A percentile compares a stretch with the other conserved stretches of the same genome.
Evolutionary conservation across 92 coral and sea anemone genomes (phyloP).

Genomic region (Anthopleura xanthogrammica): DNA sequence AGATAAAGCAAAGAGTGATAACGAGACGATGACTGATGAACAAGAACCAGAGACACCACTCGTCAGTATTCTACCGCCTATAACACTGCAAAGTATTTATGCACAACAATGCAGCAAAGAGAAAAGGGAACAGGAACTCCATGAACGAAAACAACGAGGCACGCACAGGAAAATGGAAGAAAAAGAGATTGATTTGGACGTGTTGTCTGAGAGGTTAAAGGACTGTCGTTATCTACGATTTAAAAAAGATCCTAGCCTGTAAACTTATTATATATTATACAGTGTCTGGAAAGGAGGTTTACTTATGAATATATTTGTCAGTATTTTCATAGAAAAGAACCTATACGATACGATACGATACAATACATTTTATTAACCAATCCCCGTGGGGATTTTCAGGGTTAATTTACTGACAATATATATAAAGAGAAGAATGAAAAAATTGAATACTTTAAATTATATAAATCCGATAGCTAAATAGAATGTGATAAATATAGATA

Average conservation of each 20-base stretch:
- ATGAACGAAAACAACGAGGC: neutral
- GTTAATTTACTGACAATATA: too few relatives aligned
- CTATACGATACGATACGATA: too few relatives aligned
- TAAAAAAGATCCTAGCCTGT: neutral
- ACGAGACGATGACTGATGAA: neutral
- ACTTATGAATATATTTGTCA: too few relatives aligned
- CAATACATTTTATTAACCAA: too few relatives aligned
- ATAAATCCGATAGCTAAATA: too few relatives aligned
- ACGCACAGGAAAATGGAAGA: neutral
- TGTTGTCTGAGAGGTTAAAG: neutral
- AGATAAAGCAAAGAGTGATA: slow-evolving; percentile 8
- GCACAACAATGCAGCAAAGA: slow-evolving; percentile 9
- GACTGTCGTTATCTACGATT: slow-evolving; percentile 38
- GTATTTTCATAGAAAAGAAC: too few relatives aligned
- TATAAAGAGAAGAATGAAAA: too few relatives aligned
- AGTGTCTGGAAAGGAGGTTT: too few relatives aligned
- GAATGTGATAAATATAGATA: too few relatives aligned
- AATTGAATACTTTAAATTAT: too few relatives aligned
- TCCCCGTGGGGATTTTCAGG: too few relatives aligned
- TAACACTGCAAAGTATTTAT: slow-evolving; percentile 30
- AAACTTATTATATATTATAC: too few relatives aligned
- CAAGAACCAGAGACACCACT: slow-evolving; percentile 12
- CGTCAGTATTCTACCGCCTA: slow-evolving; percentile 24
- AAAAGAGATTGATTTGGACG: neutral
- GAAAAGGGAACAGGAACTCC: neutral